These are phyloP conservation scores for Rhincodon typus DNA, from an alignment of 2,797 vertebrate genomes.

Conservation along the genomic window DNA sequence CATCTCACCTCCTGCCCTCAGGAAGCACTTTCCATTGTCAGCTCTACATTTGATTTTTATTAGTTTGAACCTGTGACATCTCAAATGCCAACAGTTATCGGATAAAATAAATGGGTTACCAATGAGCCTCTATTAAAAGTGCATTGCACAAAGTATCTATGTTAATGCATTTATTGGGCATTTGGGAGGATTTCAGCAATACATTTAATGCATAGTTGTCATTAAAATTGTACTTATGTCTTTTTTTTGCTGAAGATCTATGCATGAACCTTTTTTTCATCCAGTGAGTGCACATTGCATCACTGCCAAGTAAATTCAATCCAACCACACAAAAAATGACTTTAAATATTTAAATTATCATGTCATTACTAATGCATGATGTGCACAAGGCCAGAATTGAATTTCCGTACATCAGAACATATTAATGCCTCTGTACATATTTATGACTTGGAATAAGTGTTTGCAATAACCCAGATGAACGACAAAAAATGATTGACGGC, in stretches of 20 bases:
- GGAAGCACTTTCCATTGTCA: not conserved
- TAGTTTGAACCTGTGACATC: not conserved
- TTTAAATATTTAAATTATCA: constrained; percentile 12
- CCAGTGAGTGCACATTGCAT: not conserved
- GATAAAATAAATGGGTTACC: constrained; percentile 15
- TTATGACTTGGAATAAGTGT: not conserved
- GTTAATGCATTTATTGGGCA: not conserved
- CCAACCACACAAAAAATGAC: not conserved
- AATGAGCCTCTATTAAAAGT: not conserved
- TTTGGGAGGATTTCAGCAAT: not conserved
- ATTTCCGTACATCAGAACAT: constrained; percentile 3
- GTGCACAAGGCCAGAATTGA: not conserved
- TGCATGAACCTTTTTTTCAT: not conserved
- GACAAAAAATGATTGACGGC: not conserved
- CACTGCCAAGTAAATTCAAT: not conserved
- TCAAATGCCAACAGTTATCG: not conserved
- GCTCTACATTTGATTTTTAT: not conserved
- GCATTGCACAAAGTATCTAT: not conserved
- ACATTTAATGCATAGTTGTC: not conserved
- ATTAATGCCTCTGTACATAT: not conserved
- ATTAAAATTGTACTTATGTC: not conserved
- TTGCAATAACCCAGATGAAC: not conserved
- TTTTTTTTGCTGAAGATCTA: not conserved
- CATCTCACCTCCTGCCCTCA: not conserved
- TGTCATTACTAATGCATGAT: not conserved